phyloP scores from a whole-genome alignment of 1,140 invertebrate species.

The Drosophila quadrilineata region DNA sequence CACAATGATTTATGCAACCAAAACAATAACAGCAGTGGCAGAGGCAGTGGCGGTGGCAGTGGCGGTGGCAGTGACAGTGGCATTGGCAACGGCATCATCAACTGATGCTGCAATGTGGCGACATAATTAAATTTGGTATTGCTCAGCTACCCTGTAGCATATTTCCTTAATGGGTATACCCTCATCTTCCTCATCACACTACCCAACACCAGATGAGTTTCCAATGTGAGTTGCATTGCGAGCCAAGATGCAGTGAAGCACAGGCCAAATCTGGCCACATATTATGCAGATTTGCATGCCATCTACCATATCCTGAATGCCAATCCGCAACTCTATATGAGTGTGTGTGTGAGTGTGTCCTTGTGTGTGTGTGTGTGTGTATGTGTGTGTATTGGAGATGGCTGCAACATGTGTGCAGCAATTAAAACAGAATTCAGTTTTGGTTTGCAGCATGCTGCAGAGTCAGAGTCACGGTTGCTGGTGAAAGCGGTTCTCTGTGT shows the following conservation, averaged over 20 bases:
- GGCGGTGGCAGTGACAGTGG: no score
- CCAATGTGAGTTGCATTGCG: no score
- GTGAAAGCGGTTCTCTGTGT: conserved; percentile 13
- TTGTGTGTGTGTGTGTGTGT: not conserved
- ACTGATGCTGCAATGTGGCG: conserved; percentile 39
- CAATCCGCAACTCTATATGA: no score
- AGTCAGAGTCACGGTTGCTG: conserved; percentile 15
- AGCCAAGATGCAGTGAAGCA: no score
- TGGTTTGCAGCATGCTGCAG: conserved; percentile 22
- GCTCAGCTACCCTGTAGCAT: conserved; percentile 32
- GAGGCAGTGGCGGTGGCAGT: no score
- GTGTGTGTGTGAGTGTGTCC: not conserved
- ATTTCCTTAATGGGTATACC: no score
- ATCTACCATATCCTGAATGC: not conserved
- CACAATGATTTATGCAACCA: conserved; percentile 39
- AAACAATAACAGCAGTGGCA: conserved; percentile 4
- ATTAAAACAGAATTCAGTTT: conserved; percentile 22
- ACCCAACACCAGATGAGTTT: no score
- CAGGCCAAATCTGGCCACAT: not conserved
- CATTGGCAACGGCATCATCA: conserved; percentile 17
- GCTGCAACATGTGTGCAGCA: conserved; percentile 32
- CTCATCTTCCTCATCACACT: no score
- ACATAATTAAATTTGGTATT: conserved; percentile 70
- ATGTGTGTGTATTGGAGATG: not conserved
- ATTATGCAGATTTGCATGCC: not conserved